These are phyloP conservation scores for Onthophagus sagittarius DNA, from an alignment of 2,888 invertebrate genomes.

Conservation along the genomic window DNA sequence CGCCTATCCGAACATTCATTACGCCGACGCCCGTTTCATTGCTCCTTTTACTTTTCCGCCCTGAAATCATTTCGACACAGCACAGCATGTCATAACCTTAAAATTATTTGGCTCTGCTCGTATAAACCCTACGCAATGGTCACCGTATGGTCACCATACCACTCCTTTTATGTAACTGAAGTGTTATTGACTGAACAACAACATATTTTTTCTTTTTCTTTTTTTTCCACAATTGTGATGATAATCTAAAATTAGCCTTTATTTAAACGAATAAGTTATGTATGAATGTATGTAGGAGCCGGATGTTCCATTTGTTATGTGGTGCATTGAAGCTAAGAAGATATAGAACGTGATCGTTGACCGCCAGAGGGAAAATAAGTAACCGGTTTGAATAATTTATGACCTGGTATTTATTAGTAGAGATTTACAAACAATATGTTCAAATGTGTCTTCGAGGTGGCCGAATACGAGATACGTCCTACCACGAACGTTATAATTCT, in stretches of 20 bases:
- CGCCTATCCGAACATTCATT: not conserved
- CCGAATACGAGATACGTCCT: not conserved
- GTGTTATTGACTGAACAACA: not conserved
- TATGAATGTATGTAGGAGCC: not conserved
- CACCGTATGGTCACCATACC: not conserved
- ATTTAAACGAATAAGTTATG: not conserved
- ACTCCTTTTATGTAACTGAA: not conserved
- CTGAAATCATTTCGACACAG: not conserved
- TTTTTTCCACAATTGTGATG: not conserved
- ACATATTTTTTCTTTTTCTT: not conserved
- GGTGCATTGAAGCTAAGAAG: not conserved
- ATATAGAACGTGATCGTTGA: not conserved
- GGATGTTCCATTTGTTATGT: not conserved
- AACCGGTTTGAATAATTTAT: not conserved
- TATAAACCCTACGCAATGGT: not conserved
- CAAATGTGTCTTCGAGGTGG: not conserved
- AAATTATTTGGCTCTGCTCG: not conserved
- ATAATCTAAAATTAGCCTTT: not conserved
- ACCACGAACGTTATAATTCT: not conserved
- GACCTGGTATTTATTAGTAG: not conserved
- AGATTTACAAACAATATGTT: not conserved
- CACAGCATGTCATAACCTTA: not conserved
- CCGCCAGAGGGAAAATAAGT: not conserved
- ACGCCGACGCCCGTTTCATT: not conserved
- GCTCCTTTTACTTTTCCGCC: not conserved